Conservation (phyloP, 1,140 invertebrate species). For the Mylabris phalerata region DNA sequence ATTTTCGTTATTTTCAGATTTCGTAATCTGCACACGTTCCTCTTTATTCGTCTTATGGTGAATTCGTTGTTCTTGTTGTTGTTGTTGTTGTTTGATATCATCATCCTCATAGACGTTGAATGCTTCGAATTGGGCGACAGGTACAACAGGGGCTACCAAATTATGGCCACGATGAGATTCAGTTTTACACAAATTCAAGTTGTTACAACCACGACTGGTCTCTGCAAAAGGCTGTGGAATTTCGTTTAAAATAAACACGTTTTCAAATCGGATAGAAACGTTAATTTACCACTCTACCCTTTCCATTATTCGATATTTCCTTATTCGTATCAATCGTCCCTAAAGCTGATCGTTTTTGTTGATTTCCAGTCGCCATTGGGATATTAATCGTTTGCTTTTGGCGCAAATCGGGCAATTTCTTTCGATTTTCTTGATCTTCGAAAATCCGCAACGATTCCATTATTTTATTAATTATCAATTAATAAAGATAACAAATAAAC, state of each 20-base stretch:
- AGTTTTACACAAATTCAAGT: neutral
- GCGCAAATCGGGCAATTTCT: slow-evolving; percentile 27
- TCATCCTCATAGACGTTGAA: slow-evolving; percentile 67
- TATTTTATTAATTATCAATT: neutral
- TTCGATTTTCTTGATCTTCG: slow-evolving; percentile 59
- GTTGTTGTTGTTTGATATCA: slow-evolving; percentile 28
- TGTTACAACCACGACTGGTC: neutral
- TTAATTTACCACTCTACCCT: too few relatives aligned
- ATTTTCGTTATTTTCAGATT: slow-evolving; percentile 13
- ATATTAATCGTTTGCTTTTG: slow-evolving; percentile 43
- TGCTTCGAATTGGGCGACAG: slow-evolving; percentile 59
- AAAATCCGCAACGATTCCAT: slow-evolving; percentile 60
- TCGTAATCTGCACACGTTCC: slow-evolving; percentile 20
- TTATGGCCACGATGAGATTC: slow-evolving; percentile 31
- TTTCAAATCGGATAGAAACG: too few relatives aligned
- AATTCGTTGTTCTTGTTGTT: slow-evolving; percentile 2
- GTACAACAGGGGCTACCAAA: slow-evolving; percentile 39
- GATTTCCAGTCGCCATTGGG: slow-evolving; percentile 38
- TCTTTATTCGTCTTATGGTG: neutral
- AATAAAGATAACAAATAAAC: neutral
- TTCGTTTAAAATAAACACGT: too few relatives aligned
- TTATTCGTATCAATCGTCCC: slow-evolving; percentile 44
- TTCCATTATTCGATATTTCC: slow-evolving; percentile 6
- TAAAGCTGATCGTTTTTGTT: slow-evolving; percentile 52
- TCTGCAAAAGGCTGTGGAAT: slow-evolving; percentile 4